phyloP scores from a whole-genome alignment of 2,888 invertebrate genomes.

The Phortica okadai region DNA sequence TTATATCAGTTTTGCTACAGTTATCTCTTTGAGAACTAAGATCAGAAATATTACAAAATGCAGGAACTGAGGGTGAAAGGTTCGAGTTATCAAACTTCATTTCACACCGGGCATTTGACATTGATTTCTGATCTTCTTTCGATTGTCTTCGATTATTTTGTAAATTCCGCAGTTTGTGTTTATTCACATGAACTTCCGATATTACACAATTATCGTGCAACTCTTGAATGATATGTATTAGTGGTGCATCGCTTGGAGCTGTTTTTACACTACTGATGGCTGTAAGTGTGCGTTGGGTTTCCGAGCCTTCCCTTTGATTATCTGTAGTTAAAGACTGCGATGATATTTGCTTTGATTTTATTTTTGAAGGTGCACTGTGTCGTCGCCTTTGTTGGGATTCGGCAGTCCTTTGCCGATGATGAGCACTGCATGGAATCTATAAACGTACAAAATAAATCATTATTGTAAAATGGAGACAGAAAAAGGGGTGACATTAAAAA shows the following conservation, averaged over 20 bases:
- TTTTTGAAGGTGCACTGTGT: conserved; percentile 45
- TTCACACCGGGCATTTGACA: too few species aligned
- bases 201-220: conserved; percentile 73
- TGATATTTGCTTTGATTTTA: conserved; percentile 34
- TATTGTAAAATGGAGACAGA: not conserved
- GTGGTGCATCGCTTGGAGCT: conserved; percentile 62
- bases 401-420: conserved; percentile 36
- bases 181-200: conserved; percentile 74
- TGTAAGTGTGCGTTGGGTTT: conserved; percentile 47
- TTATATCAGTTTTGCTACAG: conserved; percentile 32
- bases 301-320: conserved; percentile 3
- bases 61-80: conserved; percentile 52
- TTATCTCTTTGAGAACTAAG: conserved; percentile 45
- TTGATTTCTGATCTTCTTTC: not conserved
- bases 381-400: conserved; percentile 42
- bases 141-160: conserved; percentile 27
- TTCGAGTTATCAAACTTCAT: not conserved
- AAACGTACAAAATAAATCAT: conserved; percentile 29
- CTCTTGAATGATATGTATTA: conserved; percentile 75
- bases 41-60: conserved; percentile 50
- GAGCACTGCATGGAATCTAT: conserved; percentile 18
- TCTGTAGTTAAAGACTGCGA: conserved; percentile 9
- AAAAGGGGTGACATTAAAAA: not conserved
- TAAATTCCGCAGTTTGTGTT: conserved; percentile 56
- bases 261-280: conserved; percentile 63